Evolutionary conservation across 2,888 invertebrate genomes (phyloP), one percentile per base, ranked within the genome.

Genomic region (Drosophila monieri): DNA sequence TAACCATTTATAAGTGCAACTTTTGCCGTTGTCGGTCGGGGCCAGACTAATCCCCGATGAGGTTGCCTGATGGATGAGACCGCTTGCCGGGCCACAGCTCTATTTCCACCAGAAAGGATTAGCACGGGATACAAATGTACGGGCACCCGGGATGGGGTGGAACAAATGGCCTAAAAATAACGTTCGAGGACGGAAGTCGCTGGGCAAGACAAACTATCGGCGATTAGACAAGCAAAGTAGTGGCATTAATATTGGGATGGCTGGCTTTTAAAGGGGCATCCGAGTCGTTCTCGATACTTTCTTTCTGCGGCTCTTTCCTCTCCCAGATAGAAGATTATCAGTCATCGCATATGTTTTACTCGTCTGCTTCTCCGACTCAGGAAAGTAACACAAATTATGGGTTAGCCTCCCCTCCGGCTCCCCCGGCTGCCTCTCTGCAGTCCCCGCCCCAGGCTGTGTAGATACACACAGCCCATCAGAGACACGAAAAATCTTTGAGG

Each of bases 1-100:
- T 83, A 83, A 83, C 85, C 86, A 83, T 83, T 83, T 83, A 71
- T 72, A 67, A 68, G 65, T 72, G 66, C 85, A 78, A 62, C 62
- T 70, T 60, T 74, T 72, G 80, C 68, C 52, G 76, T 67, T 78
- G 85, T 15, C 80, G 65, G 76, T 54, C 79, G 57, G 27, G 68
- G 58, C 64, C 73, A 59, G 51, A 75, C 76, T 80, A 83, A 80
- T 80, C 84, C 80, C 74, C 76, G 59, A 46, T 85, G 83, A 85
- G 83, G 83, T 74, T 76, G 55, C 76, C 53, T 67, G 39, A 68
- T 55, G 59, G 51, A 76, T 80, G 83, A 73, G 72, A 74, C 73
- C 80, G 79, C 69, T 53, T 59, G 57, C 44, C 27, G 61, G 59
- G 61, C 59, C 56, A 77, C 71, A 69, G 44, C 83, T 85, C 76